Percentiles rank a stretch among this genome's conserved stretches.
phyloP scores from a whole-genome alignment of 2,113 vertebrate genomes.

The Isichthys henryi region DNA sequence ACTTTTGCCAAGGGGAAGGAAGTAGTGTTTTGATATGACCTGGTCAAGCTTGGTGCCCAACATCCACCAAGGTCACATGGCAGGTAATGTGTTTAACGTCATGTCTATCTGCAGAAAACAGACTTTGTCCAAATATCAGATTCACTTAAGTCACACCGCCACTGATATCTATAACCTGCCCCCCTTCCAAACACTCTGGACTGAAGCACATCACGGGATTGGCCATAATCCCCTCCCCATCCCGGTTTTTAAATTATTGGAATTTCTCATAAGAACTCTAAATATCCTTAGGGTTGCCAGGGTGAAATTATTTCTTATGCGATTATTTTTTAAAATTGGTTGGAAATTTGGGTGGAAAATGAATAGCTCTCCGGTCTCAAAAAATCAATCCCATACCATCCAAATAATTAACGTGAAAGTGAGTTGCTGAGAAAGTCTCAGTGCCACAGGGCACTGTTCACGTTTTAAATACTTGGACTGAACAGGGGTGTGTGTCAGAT shows the following conservation, averaged over 20 bases:
- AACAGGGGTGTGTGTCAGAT: not conserved
- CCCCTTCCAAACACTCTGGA: not conserved
- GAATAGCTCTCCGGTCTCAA: not conserved
- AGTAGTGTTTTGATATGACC: not conserved
- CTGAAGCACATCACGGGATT: conserved; percentile 9
- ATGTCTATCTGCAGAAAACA: not conserved
- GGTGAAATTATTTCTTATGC: conserved; percentile 19
- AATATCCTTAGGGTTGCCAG: conserved; percentile 13
- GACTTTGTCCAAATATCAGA: not conserved
- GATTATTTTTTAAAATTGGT: conserved; percentile 9
- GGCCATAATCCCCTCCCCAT: conserved; percentile 4
- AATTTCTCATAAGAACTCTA: conserved; percentile 7
- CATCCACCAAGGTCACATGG: not conserved
- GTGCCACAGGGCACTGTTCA: not conserved
- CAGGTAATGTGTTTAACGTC: not conserved
- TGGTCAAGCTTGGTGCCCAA: not conserved
- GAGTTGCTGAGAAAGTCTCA: conserved; percentile 2
- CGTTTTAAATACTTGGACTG: not conserved
- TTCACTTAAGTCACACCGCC: no score
- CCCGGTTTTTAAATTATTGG: conserved; percentile 9
- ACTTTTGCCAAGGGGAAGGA: not conserved
- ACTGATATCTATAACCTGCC: not conserved
- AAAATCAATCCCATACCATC: conserved; percentile 16
- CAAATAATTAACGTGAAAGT: conserved; percentile 14
- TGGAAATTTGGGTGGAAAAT: conserved; percentile 17